Conservation (phyloP, 2,113 vertebrate genomes). For the Gnathonemus longibarbis region DNA sequence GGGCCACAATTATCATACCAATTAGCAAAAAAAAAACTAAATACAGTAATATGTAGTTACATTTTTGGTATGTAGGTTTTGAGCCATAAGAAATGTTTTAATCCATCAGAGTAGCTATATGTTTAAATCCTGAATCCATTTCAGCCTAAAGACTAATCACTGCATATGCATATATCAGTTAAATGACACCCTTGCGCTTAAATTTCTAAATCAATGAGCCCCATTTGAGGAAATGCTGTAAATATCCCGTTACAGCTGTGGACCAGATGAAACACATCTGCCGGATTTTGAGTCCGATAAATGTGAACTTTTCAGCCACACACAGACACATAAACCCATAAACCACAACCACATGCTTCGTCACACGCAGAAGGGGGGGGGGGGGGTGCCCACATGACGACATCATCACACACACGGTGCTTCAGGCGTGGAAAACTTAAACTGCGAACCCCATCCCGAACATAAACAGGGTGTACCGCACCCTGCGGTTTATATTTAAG, state of each 20-base stretch:
- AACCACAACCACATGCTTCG: constrained; percentile 5
- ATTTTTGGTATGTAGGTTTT: background rate
- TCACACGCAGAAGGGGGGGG: background rate
- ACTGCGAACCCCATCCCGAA: background rate
- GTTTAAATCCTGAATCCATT: background rate
- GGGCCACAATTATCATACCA: background rate
- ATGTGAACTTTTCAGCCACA: constrained; percentile 9
- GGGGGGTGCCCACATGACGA: background rate
- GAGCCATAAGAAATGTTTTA: background rate
- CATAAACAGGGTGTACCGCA: background rate
- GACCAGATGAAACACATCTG: background rate
- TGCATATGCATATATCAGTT: background rate
- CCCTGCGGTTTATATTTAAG: background rate
- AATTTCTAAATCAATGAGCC: background rate
- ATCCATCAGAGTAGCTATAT: background rate
- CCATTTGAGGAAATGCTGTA: background rate
- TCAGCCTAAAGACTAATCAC: background rate
- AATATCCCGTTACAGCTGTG: background rate
- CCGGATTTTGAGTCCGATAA: background rate
- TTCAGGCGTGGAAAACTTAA: background rate
- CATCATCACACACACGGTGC: background rate
- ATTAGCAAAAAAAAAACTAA: background rate
- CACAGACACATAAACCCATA: constrained; percentile 9
- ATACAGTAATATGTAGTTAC: background rate
- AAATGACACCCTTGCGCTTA: background rate